Percentiles rank a stretch among this genome's conserved stretches.
Evolutionary conservation across 2,113 vertebrate species (phyloP).

Genomic region (Podarcis cretensis): DNA sequence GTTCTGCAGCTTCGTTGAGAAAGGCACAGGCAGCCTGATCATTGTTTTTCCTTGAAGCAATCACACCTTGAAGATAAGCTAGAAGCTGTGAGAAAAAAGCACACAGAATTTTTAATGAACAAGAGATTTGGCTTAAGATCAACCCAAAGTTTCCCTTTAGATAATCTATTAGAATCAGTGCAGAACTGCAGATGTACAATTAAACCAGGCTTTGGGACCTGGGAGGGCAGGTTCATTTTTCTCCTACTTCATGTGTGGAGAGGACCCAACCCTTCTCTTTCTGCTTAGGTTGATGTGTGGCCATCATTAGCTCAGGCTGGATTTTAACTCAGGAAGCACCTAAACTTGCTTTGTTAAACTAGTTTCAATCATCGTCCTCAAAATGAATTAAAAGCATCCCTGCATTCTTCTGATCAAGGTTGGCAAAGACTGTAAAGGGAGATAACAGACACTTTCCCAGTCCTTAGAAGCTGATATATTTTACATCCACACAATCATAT

Average conservation of each 20-base stretch:
- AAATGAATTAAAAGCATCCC: not conserved
- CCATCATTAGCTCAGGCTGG: not conserved
- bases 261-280: not conserved
- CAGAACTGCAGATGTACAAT: not conserved
- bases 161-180: not conserved
- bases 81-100: conserved; percentile 67
- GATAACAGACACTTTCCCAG: not conserved
- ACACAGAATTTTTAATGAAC: not conserved
- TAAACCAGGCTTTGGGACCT: not conserved
- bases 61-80: conserved; percentile 74
- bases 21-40: conserved; percentile 52
- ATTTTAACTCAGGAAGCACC: not conserved
- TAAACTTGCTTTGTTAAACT: not conserved
- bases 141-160: not conserved
- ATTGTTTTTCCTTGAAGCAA: conserved; percentile 60
- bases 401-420: not conserved
- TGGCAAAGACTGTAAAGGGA: not conserved
- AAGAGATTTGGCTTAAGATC: not conserved
- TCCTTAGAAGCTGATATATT: not conserved
- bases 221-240: not conserved
- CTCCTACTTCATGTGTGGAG: not conserved
- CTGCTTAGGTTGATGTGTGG: not conserved
- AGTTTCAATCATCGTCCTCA: not conserved
- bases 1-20: conserved; percentile 70
- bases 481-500: not conserved